These are phyloP conservation scores for Chelon labrosus DNA, from an alignment of 2,797 vertebrate genomes.

Conservation along the genomic window DNA sequence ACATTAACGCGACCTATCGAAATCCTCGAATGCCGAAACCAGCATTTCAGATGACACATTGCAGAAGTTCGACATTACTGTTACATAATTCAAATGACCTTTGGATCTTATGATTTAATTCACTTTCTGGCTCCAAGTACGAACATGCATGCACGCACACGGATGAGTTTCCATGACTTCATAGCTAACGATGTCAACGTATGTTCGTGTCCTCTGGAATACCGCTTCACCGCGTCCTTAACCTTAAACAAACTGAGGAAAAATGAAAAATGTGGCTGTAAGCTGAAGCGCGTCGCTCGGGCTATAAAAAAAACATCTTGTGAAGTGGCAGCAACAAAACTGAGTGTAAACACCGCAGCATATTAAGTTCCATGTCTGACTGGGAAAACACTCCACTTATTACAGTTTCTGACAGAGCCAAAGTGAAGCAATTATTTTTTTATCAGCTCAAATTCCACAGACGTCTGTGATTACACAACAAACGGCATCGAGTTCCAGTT, in stretches of 20 bases:
- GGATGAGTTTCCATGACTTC: no score
- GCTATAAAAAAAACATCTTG: slow-evolving; percentile 1
- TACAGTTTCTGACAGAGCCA: slow-evolving; percentile 42
- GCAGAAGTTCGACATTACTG: slow-evolving; percentile 1
- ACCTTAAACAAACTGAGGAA: background rate
- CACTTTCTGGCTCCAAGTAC: background rate
- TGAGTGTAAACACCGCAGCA: slow-evolving; percentile 23
- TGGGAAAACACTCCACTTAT: slow-evolving; percentile 46
- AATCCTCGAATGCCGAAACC: slow-evolving; percentile 7
- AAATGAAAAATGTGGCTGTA: background rate
- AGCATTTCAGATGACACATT: slow-evolving; percentile 4
- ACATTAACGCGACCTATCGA: slow-evolving; percentile 2
- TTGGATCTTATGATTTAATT: background rate
- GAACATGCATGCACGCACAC: no score
- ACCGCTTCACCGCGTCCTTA: background rate
- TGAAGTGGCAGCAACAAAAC: slow-evolving; percentile 19
- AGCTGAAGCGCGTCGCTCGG: background rate
- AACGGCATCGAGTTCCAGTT: slow-evolving; percentile 64
- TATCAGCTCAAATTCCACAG: slow-evolving; percentile 78
- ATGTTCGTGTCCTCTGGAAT: no score
- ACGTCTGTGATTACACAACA: slow-evolving; percentile 57
- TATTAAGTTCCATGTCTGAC: slow-evolving; percentile 36
- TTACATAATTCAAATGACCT: slow-evolving; percentile 18
- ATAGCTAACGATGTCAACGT: slow-evolving; percentile 1
- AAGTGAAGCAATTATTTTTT: slow-evolving; percentile 75